Evolutionary conservation across 2,113 vertebrate species (phyloP).

Genomic region (Malurus cyaneus): DNA sequence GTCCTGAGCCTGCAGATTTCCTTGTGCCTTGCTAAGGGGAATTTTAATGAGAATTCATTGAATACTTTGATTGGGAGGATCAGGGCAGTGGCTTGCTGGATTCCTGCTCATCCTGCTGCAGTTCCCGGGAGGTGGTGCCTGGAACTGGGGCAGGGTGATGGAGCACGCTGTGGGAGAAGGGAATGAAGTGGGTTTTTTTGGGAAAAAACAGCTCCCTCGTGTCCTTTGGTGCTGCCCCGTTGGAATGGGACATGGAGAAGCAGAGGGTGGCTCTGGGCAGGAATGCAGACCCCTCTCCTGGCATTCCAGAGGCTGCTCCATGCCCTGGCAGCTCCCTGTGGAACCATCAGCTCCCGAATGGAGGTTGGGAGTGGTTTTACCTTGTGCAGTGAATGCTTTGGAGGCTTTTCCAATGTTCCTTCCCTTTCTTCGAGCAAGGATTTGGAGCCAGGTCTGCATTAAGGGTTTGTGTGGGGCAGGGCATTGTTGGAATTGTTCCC

Average conservation of each 20-base stretch:
- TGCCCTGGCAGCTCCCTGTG: neutral
- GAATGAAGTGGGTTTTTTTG: accelerated
- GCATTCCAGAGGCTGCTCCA: accelerated
- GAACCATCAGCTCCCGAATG: neutral
- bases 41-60: neutral
- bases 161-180: neutral
- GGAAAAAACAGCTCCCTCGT: accelerated
- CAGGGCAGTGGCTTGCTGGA: neutral
- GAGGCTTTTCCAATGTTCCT: neutral
- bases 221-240: neutral
- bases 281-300: neutral
- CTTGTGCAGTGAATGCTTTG: neutral
- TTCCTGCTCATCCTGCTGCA: neutral
- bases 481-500: neutral
- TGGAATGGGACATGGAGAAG: neutral
- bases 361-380: neutral
- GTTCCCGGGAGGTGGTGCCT: accelerated
- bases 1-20: neutral
- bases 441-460: accelerated
- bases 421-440: neutral
- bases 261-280: neutral
- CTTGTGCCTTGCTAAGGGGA: neutral
- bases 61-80: neutral
- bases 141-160: neutral
- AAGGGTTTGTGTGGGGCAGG: accelerated